phyloP scores from a whole-genome alignment of 2,888 invertebrate species.

The Cerastis rubricosa region DNA sequence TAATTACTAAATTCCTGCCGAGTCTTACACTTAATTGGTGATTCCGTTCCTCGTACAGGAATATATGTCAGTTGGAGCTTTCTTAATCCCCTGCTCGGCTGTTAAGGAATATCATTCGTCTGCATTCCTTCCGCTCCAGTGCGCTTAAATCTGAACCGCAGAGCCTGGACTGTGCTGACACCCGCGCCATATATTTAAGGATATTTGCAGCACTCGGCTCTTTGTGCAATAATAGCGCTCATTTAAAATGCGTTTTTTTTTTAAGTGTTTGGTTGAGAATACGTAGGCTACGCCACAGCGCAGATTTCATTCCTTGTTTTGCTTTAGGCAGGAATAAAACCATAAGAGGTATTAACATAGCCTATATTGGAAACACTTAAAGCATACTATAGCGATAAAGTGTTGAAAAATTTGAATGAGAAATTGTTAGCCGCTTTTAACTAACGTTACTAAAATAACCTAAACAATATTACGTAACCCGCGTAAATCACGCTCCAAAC shows the following conservation, averaged over 20 bases:
- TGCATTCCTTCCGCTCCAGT: slow-evolving; percentile 72
- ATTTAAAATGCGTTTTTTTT: slow-evolving; percentile 48
- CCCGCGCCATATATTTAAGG: slow-evolving; percentile 62
- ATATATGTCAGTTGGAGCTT: slow-evolving; percentile 68
- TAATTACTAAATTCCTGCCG: slow-evolving; percentile 60
- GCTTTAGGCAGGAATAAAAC: slow-evolving; percentile 13
- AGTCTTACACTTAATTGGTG: slow-evolving; percentile 69
- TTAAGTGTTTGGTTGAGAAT: too few species aligned
- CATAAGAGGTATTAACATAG: slow-evolving; percentile 10
- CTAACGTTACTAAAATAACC: slow-evolving; percentile 25
- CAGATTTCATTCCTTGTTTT: slow-evolving; percentile 21
- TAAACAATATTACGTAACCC: slow-evolving; percentile 23
- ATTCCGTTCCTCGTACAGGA: slow-evolving; percentile 65
- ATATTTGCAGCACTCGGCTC: slow-evolving; percentile 58
- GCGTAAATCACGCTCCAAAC: slow-evolving; percentile 32
- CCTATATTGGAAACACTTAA: slow-evolving; percentile 25
- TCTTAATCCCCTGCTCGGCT: slow-evolving; percentile 67
- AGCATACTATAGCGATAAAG: background rate
- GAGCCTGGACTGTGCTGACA: slow-evolving; percentile 64
- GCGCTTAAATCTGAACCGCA: slow-evolving; percentile 71
- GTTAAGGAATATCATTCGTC: slow-evolving; percentile 73
- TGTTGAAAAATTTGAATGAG: slow-evolving; percentile 21
- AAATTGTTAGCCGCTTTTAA: slow-evolving; percentile 16
- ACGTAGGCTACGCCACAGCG: background rate
- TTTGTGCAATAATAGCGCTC: slow-evolving; percentile 53